Evolutionary conservation across 2,113 vertebrate species (phyloP).

Genomic region (Gymnogyps californianus): DNA sequence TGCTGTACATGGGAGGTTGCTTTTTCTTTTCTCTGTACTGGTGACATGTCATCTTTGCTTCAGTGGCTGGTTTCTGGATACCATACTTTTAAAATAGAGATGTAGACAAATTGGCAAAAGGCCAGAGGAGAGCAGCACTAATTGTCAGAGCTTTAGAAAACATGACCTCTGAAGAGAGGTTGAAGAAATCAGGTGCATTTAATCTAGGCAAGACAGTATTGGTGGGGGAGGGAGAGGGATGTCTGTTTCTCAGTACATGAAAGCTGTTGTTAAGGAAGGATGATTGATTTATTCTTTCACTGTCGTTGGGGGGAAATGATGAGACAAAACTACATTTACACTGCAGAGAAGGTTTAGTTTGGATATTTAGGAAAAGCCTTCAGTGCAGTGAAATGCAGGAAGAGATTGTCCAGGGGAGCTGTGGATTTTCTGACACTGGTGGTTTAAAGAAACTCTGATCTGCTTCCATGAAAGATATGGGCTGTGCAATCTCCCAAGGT

Average conservation of each 20-base stretch:
- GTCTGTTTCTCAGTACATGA: slow-evolving; percentile 5
- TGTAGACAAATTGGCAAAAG: slow-evolving; percentile 9
- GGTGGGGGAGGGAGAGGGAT: background rate
- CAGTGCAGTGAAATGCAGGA: background rate
- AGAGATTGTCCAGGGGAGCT: background rate
- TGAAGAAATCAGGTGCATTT: slow-evolving; percentile 30
- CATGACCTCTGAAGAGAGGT: slow-evolving; percentile 3
- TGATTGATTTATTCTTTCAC: slow-evolving; percentile 18
- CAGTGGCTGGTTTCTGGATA: background rate
- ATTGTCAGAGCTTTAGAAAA: slow-evolving; percentile 46
- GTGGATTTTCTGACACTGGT: background rate
- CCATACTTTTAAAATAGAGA: slow-evolving; percentile 25
- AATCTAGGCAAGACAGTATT: background rate
- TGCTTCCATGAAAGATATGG: background rate
- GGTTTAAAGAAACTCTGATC: background rate
- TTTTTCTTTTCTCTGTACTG: background rate
- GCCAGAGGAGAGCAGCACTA: slow-evolving; percentile 27
- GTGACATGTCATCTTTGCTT: background rate
- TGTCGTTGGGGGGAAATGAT: background rate
- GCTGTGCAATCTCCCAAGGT: background rate
- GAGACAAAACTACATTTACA: background rate
- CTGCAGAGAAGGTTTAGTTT: background rate
- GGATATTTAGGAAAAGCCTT: background rate
- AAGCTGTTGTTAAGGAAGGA: slow-evolving; percentile 39
- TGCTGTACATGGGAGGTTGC: background rate